These are phyloP conservation scores for Dromius quadrimaculatus DNA, from an alignment of 2,888 invertebrate genomes.

Conservation along the genomic window DNA sequence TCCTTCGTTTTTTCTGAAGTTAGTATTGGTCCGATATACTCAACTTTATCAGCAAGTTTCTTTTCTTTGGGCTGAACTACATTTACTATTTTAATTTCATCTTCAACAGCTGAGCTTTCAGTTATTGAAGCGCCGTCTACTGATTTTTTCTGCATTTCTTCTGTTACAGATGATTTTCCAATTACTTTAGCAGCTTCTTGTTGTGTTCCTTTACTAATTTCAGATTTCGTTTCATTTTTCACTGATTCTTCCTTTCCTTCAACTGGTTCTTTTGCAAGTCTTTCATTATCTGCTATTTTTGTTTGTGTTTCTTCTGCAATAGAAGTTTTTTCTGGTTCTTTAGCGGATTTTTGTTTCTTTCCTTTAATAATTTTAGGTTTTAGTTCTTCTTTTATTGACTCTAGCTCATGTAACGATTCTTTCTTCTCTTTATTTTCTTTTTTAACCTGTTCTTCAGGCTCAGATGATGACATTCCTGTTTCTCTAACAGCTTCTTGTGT, in stretches of 20 bases:
- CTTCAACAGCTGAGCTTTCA: too few relatives aligned
- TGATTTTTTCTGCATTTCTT: neutral
- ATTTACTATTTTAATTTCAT: too few relatives aligned
- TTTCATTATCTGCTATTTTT: conserved; percentile 7
- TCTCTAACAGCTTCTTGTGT: neutral
- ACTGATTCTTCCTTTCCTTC: conserved; percentile 46
- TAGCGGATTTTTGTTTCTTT: conserved; percentile 1
- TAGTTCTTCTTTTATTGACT: neutral
- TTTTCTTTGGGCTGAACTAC: too few relatives aligned
- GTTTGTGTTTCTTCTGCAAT: neutral
- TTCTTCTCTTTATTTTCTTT: neutral
- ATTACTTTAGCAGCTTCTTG: neutral
- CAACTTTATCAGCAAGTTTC: too few relatives aligned
- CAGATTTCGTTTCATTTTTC: conserved; percentile 5
- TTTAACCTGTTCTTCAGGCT: too few relatives aligned
- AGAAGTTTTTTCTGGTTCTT: conserved; percentile 11
- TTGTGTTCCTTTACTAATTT: neutral
- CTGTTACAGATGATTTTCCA: conserved; percentile 12
- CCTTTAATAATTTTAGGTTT: conserved; percentile 14
- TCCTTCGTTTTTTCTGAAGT: too few relatives aligned
- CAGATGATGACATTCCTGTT: too few relatives aligned
- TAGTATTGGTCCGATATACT: too few relatives aligned
- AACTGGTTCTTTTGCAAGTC: conserved; percentile 31
- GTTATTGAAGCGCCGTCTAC: too few relatives aligned
- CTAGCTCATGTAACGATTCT: neutral